Base-by-base conservation (phyloP, 2,888 invertebrate genomes). In the Poecilobothrus nobilitatus region DNA sequence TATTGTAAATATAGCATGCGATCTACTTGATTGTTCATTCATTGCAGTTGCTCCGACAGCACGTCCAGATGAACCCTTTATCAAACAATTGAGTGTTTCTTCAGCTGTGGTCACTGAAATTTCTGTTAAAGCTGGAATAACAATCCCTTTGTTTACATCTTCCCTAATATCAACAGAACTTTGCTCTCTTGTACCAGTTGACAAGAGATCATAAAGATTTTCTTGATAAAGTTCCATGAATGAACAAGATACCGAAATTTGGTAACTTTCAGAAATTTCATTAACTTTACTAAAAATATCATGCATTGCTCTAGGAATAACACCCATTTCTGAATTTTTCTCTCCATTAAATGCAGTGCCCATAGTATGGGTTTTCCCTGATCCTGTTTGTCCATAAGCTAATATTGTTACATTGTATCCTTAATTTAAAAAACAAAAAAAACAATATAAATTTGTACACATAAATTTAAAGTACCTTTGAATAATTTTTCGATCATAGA, bases 291-390 rank as follows among this genome's bases (percentile, higher is more conserved):
- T 81, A 80, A 94, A 97, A 72, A 97, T 91, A 69, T 94, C 92
- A 3, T 86, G 82, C 0, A 96, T 87, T 0, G 94, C 92, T 73
- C 93, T 85, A 0, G 95, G 96, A 72, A 97, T 96, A 0, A 97
- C 88, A 67, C 97, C 97, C 81, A 85, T 83, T 74, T 87, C 84
- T 67, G 88, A 87, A 41, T 85, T 84, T 69, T 86, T 82, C 63
- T 85, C 84, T 0, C 87, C 87, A 27, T 84, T 83, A 73, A 90
- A 90, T 66, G 88, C 86, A 0, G 94, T 94, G 0, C 95, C 96
- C 96, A 97, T 97, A 0, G 95, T 92, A 79, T 90, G 89, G 0
- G 96, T 97, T 81, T 97, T 97, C 0, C 97, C 95, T 63, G 94
- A 94, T 4, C 80, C 96, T 0, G 97, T 97, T 81, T 97, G 96